Percentiles rank a stretch among this genome's conserved stretches.
Evolutionary conservation across 1,140 invertebrate genomes (phyloP).

Genomic region (Zaprionus davidi): DNA sequence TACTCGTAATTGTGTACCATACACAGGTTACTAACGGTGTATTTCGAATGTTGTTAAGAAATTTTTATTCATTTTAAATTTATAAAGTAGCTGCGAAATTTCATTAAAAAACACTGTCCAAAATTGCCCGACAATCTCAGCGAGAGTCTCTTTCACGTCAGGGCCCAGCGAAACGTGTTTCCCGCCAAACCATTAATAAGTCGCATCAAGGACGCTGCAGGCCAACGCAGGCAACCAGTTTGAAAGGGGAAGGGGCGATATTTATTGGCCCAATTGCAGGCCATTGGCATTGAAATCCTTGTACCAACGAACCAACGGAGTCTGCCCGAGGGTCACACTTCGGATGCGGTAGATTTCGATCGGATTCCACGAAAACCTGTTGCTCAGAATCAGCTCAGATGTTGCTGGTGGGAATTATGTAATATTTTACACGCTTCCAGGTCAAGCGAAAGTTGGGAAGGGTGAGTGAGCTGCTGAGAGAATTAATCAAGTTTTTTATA

Average conservation of each 20-base stretch:
- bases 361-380: constrained; percentile 61
- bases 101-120: constrained; percentile 13
- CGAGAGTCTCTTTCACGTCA: not conserved
- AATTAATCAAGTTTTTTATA: constrained; percentile 39
- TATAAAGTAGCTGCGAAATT: constrained; percentile 54
- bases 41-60: constrained; percentile 9
- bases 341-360: constrained; percentile 31
- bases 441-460: constrained; percentile 35
- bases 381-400: constrained; percentile 54
- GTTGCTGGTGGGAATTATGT: constrained; percentile 58
- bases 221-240: constrained; percentile 64
- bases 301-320: constrained; percentile 19
- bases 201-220: constrained; percentile 70
- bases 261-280: constrained; percentile 72
- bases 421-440: constrained; percentile 47
- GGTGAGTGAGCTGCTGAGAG: not conserved
- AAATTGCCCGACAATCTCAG: not conserved
- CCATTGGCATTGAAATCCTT: constrained; percentile 80
- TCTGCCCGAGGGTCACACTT: constrained; percentile 58
- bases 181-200: constrained; percentile 66
- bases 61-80: constrained; percentile 35
- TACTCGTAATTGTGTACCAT: constrained; percentile 26
- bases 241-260: constrained; percentile 45
- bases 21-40: constrained; percentile 37
- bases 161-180: constrained; percentile 64